phyloP scores from a whole-genome alignment of 2,797 vertebrate species.

The Ambastaia sidthimunki region DNA sequence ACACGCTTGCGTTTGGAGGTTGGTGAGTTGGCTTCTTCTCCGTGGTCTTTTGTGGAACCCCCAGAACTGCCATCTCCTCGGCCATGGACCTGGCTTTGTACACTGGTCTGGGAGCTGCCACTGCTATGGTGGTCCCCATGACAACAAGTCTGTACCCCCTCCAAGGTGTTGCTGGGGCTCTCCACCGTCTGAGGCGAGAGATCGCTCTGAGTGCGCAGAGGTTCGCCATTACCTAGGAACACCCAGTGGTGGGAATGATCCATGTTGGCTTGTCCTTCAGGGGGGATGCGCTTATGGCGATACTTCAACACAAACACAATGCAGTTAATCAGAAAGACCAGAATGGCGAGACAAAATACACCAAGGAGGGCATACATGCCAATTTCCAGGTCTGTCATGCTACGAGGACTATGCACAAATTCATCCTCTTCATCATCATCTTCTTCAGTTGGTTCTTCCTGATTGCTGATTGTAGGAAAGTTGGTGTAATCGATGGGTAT shows the following conservation, averaged over 20 bases:
- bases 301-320: slow-evolving; percentile 97
- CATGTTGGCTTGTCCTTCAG: slow-evolving; percentile 97
- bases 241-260: slow-evolving; percentile 99
- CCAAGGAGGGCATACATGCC: slow-evolving; percentile 97
- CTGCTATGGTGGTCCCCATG: slow-evolving; percentile 95
- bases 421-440: slow-evolving; percentile 71
- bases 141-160: slow-evolving; percentile 91
- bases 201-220: slow-evolving; percentile 88
- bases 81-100: slow-evolving; percentile 96
- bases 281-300: slow-evolving; percentile 94
- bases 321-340: slow-evolving; percentile 99
- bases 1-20: slow-evolving; percentile 97
- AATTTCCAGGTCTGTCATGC: slow-evolving; percentile 95
- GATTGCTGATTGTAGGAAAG: slow-evolving; percentile 83
- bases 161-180: slow-evolving; percentile 85
- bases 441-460: slow-evolving; percentile 73
- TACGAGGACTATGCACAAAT: slow-evolving; percentile 89
- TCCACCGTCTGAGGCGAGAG: slow-evolving; percentile 88
- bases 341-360: slow-evolving; percentile 96
- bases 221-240: slow-evolving; percentile 95
- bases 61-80: slow-evolving; percentile 92
- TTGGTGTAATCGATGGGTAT: slow-evolving; percentile 84
- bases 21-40: slow-evolving; percentile 92
- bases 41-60: slow-evolving; percentile 90
- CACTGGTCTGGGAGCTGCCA: slow-evolving; percentile 95